These are phyloP conservation scores for Leptopilina syphax DNA, from an alignment of 2,888 invertebrate genomes.

Conservation along the genomic window DNA sequence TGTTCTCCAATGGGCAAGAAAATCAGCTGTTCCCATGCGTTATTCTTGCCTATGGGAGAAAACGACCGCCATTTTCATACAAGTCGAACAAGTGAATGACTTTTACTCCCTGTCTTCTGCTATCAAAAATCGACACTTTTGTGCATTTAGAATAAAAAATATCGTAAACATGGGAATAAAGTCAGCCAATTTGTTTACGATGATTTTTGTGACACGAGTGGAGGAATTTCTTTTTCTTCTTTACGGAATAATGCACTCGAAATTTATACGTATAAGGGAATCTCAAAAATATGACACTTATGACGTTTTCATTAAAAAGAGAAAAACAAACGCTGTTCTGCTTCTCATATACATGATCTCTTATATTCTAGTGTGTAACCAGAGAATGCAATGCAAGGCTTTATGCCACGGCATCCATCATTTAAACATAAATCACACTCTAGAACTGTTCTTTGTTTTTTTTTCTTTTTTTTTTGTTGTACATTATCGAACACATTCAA, in stretches of 20 bases:
- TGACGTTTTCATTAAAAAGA: slow-evolving; percentile 22
- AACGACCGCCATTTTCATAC: no score
- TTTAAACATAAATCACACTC: slow-evolving; percentile 65
- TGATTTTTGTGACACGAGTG: no score
- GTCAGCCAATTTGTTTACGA: no score
- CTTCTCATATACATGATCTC: slow-evolving; percentile 46
- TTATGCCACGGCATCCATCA: slow-evolving; percentile 65
- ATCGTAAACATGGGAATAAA: no score
- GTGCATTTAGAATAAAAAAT: no score
- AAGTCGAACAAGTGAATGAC: no score
- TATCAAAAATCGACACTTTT: no score
- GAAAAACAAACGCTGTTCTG: slow-evolving; percentile 48
- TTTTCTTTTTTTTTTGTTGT: slow-evolving; percentile 54
- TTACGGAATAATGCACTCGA: slow-evolving; percentile 15
- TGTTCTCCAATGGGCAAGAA: no score
- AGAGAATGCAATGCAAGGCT: slow-evolving; percentile 43
- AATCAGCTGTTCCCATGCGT: no score
- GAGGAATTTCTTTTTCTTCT: not conserved
- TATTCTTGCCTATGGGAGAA: no score
- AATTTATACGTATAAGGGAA: not conserved
- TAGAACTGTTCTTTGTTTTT: slow-evolving; percentile 55
- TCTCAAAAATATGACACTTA: slow-evolving; percentile 2
- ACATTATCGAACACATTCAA: slow-evolving; percentile 61
- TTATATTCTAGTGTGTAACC: slow-evolving; percentile 30
- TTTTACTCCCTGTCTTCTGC: no score